phyloP scores from a whole-genome alignment of 2,113 vertebrate genomes.

The Istiophorus platypterus region DNA sequence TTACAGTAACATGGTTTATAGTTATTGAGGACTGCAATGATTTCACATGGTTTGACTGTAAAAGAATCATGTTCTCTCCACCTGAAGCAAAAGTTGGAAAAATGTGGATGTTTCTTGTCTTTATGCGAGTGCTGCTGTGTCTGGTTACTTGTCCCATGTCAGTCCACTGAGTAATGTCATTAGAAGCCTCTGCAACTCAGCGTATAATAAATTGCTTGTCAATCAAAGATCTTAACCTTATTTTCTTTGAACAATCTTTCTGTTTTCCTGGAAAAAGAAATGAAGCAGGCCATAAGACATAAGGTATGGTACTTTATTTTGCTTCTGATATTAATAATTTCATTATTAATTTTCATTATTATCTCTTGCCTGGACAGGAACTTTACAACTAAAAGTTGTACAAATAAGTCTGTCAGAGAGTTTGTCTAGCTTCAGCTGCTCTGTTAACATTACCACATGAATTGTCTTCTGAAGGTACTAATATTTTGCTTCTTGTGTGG shows the following conservation, averaged over 20 bases:
- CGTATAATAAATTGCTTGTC: neutral
- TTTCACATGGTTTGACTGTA: neutral
- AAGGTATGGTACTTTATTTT: neutral
- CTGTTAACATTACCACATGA: neutral
- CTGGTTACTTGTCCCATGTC: neutral
- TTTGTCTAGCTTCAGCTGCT: constrained; percentile 8
- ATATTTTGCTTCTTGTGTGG: neutral
- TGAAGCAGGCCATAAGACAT: neutral
- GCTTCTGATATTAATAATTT: constrained; percentile 34
- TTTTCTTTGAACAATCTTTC: neutral
- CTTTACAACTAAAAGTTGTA: neutral
- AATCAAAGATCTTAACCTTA: neutral
- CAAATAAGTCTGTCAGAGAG: neutral
- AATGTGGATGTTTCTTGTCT: neutral
- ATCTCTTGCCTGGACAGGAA: neutral
- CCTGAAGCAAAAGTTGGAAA: neutral
- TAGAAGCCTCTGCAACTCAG: neutral
- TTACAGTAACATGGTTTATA: neutral
- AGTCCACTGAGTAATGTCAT: neutral
- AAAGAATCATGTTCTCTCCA: neutral
- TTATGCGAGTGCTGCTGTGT: neutral
- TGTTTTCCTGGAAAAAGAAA: neutral
- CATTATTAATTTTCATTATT: too few relatives aligned
- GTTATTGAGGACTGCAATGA: neutral
- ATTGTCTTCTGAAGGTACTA: neutral